Conservation (phyloP, 1,140 invertebrate species). For the Neomicropteryx cornuta region DNA sequence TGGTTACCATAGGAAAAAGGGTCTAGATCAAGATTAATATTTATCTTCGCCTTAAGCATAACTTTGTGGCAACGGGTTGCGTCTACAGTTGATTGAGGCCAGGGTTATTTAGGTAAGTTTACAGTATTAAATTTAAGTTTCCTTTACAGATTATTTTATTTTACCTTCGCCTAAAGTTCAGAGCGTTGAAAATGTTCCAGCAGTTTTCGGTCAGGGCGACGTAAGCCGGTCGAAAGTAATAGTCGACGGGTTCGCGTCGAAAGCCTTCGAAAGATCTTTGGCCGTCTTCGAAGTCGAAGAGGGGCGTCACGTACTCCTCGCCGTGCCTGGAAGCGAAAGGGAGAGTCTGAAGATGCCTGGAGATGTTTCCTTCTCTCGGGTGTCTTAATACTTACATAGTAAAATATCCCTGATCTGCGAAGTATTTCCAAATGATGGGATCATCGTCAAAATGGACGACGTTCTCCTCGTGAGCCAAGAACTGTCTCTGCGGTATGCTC, state of each 20-base stretch:
- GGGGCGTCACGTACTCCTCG: constrained; percentile 13
- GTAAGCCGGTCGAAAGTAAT: constrained; percentile 13
- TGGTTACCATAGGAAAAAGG: too few species aligned
- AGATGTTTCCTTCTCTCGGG: neutral
- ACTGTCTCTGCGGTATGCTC: too few species aligned
- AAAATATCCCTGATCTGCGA: constrained; percentile 43
- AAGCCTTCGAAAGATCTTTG: too few species aligned
- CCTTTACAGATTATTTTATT: too few species aligned
- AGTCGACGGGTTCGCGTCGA: constrained; percentile 12
- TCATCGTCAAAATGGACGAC: constrained; percentile 46
- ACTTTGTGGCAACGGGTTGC: too few species aligned
- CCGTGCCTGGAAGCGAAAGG: constrained; percentile 9
- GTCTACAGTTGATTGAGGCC: too few species aligned
- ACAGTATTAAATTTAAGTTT: too few species aligned
- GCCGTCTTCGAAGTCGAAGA: constrained; percentile 10
- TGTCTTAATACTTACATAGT: constrained; percentile 27
- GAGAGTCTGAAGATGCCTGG: neutral
- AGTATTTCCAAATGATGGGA: constrained; percentile 56
- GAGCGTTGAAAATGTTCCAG: constrained; percentile 9
- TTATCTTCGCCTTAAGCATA: too few species aligned
- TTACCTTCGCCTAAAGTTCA: constrained; percentile 13
- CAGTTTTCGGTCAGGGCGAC: constrained; percentile 10
- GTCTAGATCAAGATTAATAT: too few species aligned
- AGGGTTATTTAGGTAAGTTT: too few species aligned
- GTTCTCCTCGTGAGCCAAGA: constrained; percentile 18